Conservation (phyloP, 2,113 vertebrate species). For the Apus apus region DNA sequence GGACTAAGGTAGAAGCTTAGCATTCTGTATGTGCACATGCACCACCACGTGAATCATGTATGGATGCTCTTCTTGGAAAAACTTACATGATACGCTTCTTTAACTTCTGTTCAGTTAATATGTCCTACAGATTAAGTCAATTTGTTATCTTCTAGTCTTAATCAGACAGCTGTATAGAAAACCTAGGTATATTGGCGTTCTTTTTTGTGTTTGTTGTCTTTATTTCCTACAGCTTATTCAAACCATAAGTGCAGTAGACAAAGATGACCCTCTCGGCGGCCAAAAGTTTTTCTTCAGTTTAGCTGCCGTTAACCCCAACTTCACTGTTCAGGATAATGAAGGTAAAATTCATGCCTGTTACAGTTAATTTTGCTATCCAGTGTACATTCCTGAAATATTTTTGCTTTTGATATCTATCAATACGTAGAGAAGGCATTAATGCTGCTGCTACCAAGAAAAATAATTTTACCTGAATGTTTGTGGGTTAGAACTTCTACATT, state of each 20-base stretch:
- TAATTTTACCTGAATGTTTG: not conserved
- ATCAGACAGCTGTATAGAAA: not conserved
- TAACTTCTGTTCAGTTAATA: not conserved
- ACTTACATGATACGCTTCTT: not conserved
- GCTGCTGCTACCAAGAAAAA: not conserved
- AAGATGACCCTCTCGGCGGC: slow-evolving; percentile 93
- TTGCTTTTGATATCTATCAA: not conserved
- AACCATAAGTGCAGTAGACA: slow-evolving; percentile 96
- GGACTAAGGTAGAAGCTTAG: not conserved
- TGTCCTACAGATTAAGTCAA: not conserved
- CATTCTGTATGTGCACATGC: not conserved
- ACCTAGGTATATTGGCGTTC: not conserved
- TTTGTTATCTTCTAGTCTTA: not conserved
- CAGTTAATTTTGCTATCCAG: not conserved
- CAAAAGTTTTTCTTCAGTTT: slow-evolving; percentile 98
- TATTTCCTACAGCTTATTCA: slow-evolving; percentile 89
- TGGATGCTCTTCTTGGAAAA: not conserved
- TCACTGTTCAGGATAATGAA: slow-evolving; percentile 96
- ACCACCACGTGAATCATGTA: not conserved
- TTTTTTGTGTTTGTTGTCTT: not conserved
- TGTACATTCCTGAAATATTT: not conserved
- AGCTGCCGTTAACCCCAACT: slow-evolving; percentile 93
- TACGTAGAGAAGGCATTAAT: not conserved
- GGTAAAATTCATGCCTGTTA: slow-evolving; percentile 77
- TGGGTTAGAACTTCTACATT: not conserved